A percentile compares a stretch with the other conserved stretches of the same genome.
phyloP scores from a whole-genome alignment of 2,113 vertebrate genomes.

The Leptosomus discolor region DNA sequence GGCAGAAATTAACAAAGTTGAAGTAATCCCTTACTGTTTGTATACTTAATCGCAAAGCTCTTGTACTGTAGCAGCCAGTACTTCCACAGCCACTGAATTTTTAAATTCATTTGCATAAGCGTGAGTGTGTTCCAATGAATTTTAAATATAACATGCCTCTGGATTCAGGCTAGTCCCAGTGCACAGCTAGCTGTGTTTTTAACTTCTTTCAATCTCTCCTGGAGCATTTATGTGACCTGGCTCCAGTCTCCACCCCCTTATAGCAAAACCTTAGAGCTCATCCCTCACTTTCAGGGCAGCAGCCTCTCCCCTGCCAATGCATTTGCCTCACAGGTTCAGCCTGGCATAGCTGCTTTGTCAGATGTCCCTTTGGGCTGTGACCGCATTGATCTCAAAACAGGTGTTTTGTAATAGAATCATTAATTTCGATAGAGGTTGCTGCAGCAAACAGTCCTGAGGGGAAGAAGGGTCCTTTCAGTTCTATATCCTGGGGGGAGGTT shows the following conservation, averaged over 20 bases:
- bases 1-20: background rate
- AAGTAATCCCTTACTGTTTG: background rate
- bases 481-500: background rate
- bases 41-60: background rate
- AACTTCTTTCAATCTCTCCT: background rate
- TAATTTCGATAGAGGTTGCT: background rate
- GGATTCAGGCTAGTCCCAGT: background rate
- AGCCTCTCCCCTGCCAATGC: background rate
- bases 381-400: background rate
- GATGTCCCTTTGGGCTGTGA: background rate
- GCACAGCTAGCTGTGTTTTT: background rate
- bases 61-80: rapidly evolving
- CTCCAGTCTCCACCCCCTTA: background rate
- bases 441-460: background rate
- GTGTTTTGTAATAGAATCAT: background rate
- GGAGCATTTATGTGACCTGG: rapidly evolving
- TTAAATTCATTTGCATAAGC: background rate
- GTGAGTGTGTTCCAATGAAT: background rate
- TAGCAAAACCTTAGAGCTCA: background rate
- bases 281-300: background rate
- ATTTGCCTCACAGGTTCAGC: background rate
- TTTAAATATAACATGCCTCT: background rate
- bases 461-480: background rate
- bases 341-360: background rate
- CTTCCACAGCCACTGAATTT: background rate